These are phyloP conservation scores for Prionace glauca DNA, from an alignment of 2,797 vertebrate species.

Conservation along the genomic window DNA sequence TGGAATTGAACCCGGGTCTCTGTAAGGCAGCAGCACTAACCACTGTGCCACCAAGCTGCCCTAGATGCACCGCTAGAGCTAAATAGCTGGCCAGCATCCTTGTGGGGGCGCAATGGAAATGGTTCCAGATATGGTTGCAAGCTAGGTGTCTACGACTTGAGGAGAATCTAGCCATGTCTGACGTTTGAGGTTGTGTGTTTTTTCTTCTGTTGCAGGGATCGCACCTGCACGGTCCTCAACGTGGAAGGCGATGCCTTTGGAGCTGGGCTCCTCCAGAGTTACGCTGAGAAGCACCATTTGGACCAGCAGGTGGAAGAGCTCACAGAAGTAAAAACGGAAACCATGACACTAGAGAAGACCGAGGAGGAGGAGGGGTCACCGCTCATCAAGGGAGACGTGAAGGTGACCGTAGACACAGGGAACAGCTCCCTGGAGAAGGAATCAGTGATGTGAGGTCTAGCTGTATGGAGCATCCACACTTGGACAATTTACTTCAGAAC, in stretches of 20 bases:
- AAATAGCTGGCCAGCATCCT: neutral
- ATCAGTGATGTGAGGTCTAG: slow-evolving; percentile 62
- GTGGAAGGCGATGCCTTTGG: slow-evolving; percentile 83
- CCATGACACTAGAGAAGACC: fast-evolving
- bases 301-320: slow-evolving; percentile 46
- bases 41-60: too few relatives aligned
- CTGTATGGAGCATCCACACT: too few relatives aligned
- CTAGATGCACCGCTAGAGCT: neutral
- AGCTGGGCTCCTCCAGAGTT: slow-evolving; percentile 73
- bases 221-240: slow-evolving; percentile 78
- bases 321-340: slow-evolving; percentile 53
- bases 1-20: too few relatives aligned
- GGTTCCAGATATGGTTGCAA: neutral
- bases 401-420: neutral
- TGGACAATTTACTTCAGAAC: slow-evolving; percentile 14
- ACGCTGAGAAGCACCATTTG: slow-evolving; percentile 54
- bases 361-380: slow-evolving; percentile 58
- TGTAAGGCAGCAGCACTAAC: too few relatives aligned
- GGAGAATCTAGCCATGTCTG: neutral
- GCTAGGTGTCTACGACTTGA: too few relatives aligned
- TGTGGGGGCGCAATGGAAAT: neutral
- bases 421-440: slow-evolving; percentile 55
- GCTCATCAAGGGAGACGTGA: slow-evolving; percentile 55
- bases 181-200: neutral
- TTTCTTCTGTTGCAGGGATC: slow-evolving; percentile 60